phyloP scores from a whole-genome alignment of 2,888 invertebrate genomes.

The Chaetogeoica ovagalla region DNA sequence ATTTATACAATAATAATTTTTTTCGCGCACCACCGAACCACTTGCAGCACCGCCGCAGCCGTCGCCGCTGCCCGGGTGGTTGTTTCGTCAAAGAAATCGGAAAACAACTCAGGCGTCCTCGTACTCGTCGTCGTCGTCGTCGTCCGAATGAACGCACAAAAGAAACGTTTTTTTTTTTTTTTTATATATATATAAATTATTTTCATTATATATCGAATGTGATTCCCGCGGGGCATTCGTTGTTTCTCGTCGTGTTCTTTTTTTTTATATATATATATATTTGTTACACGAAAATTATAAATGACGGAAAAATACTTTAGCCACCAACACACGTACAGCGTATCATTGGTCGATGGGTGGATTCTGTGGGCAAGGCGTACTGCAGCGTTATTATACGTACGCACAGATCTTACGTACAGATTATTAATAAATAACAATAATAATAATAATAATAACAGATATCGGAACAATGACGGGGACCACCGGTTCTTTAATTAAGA shows the following conservation, averaged over 20 bases:
- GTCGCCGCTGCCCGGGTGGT: conserved; percentile 37
- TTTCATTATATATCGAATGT: not conserved
- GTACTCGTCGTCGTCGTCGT: too few relatives aligned
- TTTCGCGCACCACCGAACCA: conserved; percentile 48
- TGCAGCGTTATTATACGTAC: not conserved
- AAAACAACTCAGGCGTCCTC: conserved; percentile 46
- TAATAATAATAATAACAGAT: conserved; percentile 48
- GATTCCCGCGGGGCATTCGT: conserved; percentile 2
- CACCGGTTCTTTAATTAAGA: conserved; percentile 52
- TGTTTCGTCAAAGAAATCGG: conserved; percentile 50
- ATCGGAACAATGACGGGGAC: conserved; percentile 47
- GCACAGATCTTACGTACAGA: conserved; percentile 15
- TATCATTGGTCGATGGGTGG: conserved; percentile 51
- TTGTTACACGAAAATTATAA: conserved; percentile 7
- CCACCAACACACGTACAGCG: not conserved
- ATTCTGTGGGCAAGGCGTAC: conserved; percentile 47
- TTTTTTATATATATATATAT: not conserved
- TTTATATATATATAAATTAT: not conserved
- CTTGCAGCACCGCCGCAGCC: not conserved
- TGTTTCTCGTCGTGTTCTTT: conserved; percentile 29
- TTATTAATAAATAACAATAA: conserved; percentile 53
- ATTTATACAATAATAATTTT: conserved; percentile 23
- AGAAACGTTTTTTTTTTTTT: conserved; percentile 20
- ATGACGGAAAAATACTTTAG: conserved; percentile 16
- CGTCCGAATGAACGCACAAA: conserved; percentile 51